A percentile compares a stretch with the other conserved stretches of the same genome.
phyloP scores from a whole-genome alignment of 2,113 vertebrate genomes.

The Periophthalmus modestus region DNA sequence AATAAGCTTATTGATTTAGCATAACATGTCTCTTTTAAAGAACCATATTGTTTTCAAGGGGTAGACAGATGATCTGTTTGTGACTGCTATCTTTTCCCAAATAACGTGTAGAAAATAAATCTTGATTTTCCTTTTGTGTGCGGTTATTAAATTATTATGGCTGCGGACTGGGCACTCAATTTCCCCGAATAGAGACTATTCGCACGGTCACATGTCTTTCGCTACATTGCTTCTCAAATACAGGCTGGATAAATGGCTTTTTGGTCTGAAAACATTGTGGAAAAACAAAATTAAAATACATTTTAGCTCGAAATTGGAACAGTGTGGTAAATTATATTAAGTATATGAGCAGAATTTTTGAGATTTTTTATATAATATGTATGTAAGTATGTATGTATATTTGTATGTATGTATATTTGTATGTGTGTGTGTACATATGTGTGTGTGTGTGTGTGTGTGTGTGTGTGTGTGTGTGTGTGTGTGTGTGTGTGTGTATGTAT shows the following conservation, averaged over 20 bases:
- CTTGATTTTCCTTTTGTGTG: conserved; percentile 42
- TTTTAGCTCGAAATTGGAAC: too few relatives aligned
- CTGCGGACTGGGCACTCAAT: conserved; percentile 42
- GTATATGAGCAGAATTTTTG: too few relatives aligned
- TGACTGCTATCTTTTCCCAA: conserved; percentile 12
- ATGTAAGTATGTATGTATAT: too few relatives aligned
- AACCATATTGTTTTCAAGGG: conserved; percentile 13
- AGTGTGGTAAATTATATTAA: too few relatives aligned
- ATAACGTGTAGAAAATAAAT: conserved; percentile 40
- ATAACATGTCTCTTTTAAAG: conserved; percentile 8
- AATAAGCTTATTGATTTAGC: too few relatives aligned
- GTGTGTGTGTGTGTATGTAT: too few relatives aligned
- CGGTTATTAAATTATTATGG: conserved; percentile 54
- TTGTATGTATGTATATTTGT: too few relatives aligned
- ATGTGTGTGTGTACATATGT: too few relatives aligned
- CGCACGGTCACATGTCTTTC: conserved; percentile 20
- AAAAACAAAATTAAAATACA: not conserved
- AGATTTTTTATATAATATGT: too few relatives aligned
- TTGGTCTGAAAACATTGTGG: conserved; percentile 8
- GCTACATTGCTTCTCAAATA: conserved; percentile 8
- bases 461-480: too few relatives aligned
- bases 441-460: too few relatives aligned
- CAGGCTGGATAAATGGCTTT: conserved; percentile 15
- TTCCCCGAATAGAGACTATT: conserved; percentile 25
- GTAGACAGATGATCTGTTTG: conserved; percentile 29